Conservation (phyloP, 2,113 vertebrate species). For the Xenopus laevis region DNA sequence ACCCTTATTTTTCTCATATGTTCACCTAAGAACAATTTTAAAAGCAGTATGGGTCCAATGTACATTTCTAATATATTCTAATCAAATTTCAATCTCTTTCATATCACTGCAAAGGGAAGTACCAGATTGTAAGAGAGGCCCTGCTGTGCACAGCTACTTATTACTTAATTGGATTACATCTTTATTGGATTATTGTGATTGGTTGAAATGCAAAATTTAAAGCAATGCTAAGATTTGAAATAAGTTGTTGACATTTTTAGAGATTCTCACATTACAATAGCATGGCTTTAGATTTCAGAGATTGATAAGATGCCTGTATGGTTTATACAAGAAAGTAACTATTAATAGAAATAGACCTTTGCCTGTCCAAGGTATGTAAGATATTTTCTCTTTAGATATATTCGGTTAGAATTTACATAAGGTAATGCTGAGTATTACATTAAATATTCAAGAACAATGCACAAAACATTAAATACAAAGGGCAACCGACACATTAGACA, state of each 20-base stretch:
- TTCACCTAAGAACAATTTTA: constrained; percentile 1
- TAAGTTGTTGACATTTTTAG: not conserved
- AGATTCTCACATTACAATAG: constrained; percentile 18
- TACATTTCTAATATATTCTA: constrained; percentile 29
- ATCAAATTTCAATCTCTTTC: constrained; percentile 40
- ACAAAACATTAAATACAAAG: too few relatives aligned
- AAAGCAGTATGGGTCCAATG: constrained; percentile 10
- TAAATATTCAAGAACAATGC: too few relatives aligned
- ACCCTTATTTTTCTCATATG: constrained; percentile 1
- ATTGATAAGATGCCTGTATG: not conserved
- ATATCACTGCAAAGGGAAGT: constrained; percentile 25
- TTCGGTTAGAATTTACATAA: too few relatives aligned
- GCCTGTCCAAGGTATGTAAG: too few relatives aligned
- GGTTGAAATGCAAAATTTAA: not conserved
- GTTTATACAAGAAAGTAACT: not conserved
- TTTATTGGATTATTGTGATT: constrained; percentile 17
- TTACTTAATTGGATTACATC: constrained; percentile 22
- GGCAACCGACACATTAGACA: too few relatives aligned
- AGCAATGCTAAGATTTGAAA: not conserved
- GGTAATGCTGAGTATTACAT: too few relatives aligned
- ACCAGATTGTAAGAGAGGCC: not conserved
- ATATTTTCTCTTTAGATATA: too few relatives aligned
- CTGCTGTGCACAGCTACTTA: constrained; percentile 21
- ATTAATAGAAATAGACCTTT: not conserved
- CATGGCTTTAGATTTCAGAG: constrained; percentile 1